Conservation (phyloP, 2,797 vertebrate species). For the Staurois parvus region DNA sequence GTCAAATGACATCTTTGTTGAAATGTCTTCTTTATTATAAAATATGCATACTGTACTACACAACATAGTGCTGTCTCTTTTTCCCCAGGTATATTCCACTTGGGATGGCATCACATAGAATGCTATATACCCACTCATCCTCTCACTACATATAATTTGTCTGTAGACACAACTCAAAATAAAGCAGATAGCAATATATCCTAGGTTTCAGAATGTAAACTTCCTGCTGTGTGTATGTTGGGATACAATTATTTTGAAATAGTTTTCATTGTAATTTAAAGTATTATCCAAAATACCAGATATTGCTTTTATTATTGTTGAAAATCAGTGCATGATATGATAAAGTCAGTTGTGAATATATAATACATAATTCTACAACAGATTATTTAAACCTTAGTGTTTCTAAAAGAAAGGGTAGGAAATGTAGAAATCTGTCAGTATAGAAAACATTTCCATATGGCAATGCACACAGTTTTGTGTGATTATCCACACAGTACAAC, state of each 20-base stretch:
- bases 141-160: too few species aligned
- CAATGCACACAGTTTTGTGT: not conserved
- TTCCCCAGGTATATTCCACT: not conserved
- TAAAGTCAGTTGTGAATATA: not conserved
- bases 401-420: not conserved
- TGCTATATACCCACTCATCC: too few species aligned
- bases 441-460: not conserved
- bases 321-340: not conserved
- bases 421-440: not conserved
- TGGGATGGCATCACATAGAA: too few species aligned
- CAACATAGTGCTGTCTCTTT: not conserved
- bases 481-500: constrained; percentile 16
- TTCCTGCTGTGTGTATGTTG: not conserved
- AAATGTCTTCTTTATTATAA: not conserved
- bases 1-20: not conserved
- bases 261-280: not conserved
- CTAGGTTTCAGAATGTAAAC: not conserved
- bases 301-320: not conserved
- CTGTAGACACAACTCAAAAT: not conserved
- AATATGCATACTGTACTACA: not conserved
- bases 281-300: not conserved
- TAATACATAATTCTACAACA: not conserved
- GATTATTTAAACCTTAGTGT: not conserved
- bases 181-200: not conserved
- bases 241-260: not conserved